Conservation (phyloP, 2,888 invertebrate species). For the Amorpha juglandis region DNA sequence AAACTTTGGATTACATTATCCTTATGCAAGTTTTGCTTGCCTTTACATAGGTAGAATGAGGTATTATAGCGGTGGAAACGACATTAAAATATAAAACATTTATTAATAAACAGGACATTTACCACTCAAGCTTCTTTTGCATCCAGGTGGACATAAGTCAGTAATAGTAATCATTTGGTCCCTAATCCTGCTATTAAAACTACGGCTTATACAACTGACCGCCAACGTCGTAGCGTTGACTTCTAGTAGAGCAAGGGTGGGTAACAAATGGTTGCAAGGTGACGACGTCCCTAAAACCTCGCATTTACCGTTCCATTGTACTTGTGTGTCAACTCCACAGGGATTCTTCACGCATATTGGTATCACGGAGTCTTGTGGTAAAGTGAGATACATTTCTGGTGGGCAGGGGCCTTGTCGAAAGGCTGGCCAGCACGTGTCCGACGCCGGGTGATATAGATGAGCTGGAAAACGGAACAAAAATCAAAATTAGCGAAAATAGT, state of each 20-base stretch:
- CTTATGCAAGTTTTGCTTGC: too few species aligned
- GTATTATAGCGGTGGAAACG: not conserved
- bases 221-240: constrained; percentile 85
- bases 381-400: constrained; percentile 79
- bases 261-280: constrained; percentile 66
- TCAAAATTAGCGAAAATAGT: not conserved
- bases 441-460: constrained; percentile 85
- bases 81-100: constrained; percentile 28
- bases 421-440: constrained; percentile 86
- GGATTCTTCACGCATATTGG: constrained; percentile 86
- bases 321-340: constrained; percentile 81
- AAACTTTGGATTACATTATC: too few species aligned
- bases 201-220: constrained; percentile 81
- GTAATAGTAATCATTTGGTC: constrained; percentile 34
- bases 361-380: constrained; percentile 76
- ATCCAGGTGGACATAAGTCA: constrained; percentile 57
- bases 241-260: constrained; percentile 73
- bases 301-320: constrained; percentile 77
- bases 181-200: constrained; percentile 57
- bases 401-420: constrained; percentile 87
- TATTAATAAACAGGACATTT: constrained; percentile 52
- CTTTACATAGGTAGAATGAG: too few species aligned
- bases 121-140: constrained; percentile 59
- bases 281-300: constrained; percentile 59
- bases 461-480: constrained; percentile 62